Evolutionary conservation across 2,888 invertebrate species (phyloP).

Genomic region (Cosmopolites sordidus): DNA sequence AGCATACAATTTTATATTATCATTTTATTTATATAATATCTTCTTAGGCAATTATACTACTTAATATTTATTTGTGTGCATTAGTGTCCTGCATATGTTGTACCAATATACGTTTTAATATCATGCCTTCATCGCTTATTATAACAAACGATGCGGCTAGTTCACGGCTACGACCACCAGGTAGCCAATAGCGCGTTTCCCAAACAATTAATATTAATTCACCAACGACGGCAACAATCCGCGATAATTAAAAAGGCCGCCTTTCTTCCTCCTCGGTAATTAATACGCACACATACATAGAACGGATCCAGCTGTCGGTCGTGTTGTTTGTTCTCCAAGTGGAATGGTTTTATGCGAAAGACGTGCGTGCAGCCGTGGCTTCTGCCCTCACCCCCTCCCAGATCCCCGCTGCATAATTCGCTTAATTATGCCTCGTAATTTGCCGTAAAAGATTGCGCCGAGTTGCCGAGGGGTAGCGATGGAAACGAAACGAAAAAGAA

Average conservation of each 20-base stretch:
- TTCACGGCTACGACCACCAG: too few relatives aligned
- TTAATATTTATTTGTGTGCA: too few relatives aligned
- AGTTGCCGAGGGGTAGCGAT: not conserved
- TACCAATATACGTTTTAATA: too few relatives aligned
- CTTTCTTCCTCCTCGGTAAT: not conserved
- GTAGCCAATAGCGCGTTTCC: too few relatives aligned
- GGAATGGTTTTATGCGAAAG: not conserved
- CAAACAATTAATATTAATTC: too few relatives aligned
- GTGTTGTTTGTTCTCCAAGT: not conserved
- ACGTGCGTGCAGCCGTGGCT: conserved; percentile 1
- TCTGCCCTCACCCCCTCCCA: not conserved
- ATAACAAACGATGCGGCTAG: too few relatives aligned
- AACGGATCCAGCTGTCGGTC: not conserved
- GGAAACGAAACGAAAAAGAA: too few relatives aligned
- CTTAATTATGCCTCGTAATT: not conserved
- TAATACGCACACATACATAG: not conserved
- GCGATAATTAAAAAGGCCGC: not conserved
- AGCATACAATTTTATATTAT: too few relatives aligned
- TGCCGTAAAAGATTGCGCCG: not conserved
- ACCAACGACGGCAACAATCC: not conserved
- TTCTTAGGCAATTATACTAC: too few relatives aligned
- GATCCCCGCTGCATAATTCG: not conserved
- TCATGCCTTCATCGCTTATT: too few relatives aligned
- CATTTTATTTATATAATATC: too few relatives aligned
- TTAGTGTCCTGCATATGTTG: too few relatives aligned